Base-by-base conservation (phyloP, 2,888 invertebrate genomes). In the Ennomos quercinarius region DNA sequence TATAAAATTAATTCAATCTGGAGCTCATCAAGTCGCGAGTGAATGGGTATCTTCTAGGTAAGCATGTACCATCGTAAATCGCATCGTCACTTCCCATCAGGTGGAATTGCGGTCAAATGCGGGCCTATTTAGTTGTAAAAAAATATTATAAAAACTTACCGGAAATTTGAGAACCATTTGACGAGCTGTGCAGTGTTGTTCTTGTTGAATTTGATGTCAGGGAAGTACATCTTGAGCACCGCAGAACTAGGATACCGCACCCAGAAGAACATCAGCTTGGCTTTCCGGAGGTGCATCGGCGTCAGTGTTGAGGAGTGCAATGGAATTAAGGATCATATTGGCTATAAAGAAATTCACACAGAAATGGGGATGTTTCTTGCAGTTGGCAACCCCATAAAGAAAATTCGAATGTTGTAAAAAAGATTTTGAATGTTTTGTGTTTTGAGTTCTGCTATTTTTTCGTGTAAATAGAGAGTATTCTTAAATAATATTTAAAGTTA, bases 251-350 rank as follows among this genome's bases (percentile, higher is more conserved):
- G 99, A 93, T 99, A 99, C 80, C 99, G 95, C 79, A 99, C 99
- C 97, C 98, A 99, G 96, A 99, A 99, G 96, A 99, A 99, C 99
- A 99, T 99, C 93, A 99, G 95, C 94, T 99, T 99, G 72, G 99
- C 99, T 93, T 99, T 99, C 87, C 99, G 96, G 83, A 99, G 97
- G 94, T 99, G 99, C 98, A 99, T 99, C 86, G 99, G 99, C 78
- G 99, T 99, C 93, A 99, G 94, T 81, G 98, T 99, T 87, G 98
- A 97, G 93, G 97, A 97, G 96, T 97, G 94, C 95, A 96, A 93
- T 83, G 96, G 94, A 95, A 96, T 97, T 95, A 97, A 96, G 95
- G 96, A 94, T 57, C 56, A 71, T 70, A 78, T 78, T 77, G 68
- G 39, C 58, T 61, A 52, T 27, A 8, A 42, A 40, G 49, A 43